phyloP scores from a whole-genome alignment of 2,113 vertebrate genomes.

The Siniperca chuatsi region DNA sequence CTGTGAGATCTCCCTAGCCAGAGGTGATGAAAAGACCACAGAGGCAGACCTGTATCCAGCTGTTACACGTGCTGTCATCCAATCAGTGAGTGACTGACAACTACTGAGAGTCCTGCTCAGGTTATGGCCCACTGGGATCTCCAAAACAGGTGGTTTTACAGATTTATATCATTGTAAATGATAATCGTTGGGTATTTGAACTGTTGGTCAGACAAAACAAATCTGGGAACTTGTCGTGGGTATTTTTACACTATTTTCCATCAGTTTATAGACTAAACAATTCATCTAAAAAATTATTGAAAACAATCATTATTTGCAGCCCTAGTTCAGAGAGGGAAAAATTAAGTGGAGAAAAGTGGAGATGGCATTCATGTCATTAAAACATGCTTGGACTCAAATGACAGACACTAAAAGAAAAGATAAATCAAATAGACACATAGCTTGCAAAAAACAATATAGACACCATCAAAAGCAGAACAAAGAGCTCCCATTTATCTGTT shows the following conservation, averaged over 20 bases:
- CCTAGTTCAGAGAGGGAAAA: not conserved
- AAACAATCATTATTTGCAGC: not conserved
- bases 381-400: not conserved
- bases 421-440: not conserved
- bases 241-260: not conserved
- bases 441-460: not conserved
- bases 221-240: not conserved
- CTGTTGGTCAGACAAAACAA: not conserved
- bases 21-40: slow-evolving; percentile 26
- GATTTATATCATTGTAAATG: not conserved
- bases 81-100: slow-evolving; percentile 6
- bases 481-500: slow-evolving; percentile 26
- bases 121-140: not conserved
- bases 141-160: not conserved
- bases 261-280: not conserved
- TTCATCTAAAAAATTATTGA: not conserved
- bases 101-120: slow-evolving; percentile 10
- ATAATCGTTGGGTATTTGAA: not conserved
- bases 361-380: not conserved
- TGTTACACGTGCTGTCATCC: slow-evolving; percentile 34
- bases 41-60: slow-evolving; percentile 29
- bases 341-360: not conserved
- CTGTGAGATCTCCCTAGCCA: slow-evolving; percentile 21
- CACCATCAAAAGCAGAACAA: slow-evolving; percentile 38
- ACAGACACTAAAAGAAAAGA: not conserved